Evolutionary conservation across 2,113 vertebrate genomes (phyloP).

Genomic region (Mugil cephalus): DNA sequence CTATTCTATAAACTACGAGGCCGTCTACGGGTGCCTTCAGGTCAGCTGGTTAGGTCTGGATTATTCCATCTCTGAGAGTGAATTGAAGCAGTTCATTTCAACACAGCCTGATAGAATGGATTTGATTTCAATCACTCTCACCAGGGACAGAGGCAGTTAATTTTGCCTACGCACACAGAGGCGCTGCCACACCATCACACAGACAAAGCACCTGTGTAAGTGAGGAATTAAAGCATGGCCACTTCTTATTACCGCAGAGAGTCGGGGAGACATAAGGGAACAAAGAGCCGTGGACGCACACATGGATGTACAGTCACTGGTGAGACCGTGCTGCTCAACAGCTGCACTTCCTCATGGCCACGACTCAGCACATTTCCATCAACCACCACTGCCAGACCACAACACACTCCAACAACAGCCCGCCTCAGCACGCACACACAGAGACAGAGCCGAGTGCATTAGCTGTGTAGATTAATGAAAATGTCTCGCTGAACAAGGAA

Average conservation of each 20-base stretch:
- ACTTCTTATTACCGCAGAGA: slow-evolving; percentile 25
- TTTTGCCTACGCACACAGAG: slow-evolving; percentile 15
- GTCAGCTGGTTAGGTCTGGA: slow-evolving; percentile 20
- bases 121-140: slow-evolving; percentile 60
- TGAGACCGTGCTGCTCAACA: slow-evolving; percentile 57
- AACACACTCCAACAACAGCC: slow-evolving; percentile 62
- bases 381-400: slow-evolving; percentile 71
- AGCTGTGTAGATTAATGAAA: slow-evolving; percentile 71
- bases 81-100: slow-evolving; percentile 52
- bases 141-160: slow-evolving; percentile 43
- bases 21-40: neutral
- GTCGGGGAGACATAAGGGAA: neutral
- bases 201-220: slow-evolving; percentile 53
- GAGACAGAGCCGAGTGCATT: slow-evolving; percentile 59
- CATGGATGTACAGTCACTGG: slow-evolving; percentile 28
- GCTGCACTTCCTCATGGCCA: slow-evolving; percentile 73
- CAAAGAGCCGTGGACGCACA: slow-evolving; percentile 8
- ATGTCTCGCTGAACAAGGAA: slow-evolving; percentile 57
- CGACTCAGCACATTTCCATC: slow-evolving; percentile 77
- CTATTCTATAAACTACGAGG: neutral
- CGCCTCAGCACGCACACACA: slow-evolving; percentile 36
- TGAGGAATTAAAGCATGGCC: slow-evolving; percentile 4
- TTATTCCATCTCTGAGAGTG: slow-evolving; percentile 40
- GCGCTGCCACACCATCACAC: slow-evolving; percentile 12
- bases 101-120: slow-evolving; percentile 40